Evolutionary conservation across 1,140 invertebrate genomes (phyloP), one percentile per base, ranked within the genome.

Genomic region (Lepidurus arcticus): DNA sequence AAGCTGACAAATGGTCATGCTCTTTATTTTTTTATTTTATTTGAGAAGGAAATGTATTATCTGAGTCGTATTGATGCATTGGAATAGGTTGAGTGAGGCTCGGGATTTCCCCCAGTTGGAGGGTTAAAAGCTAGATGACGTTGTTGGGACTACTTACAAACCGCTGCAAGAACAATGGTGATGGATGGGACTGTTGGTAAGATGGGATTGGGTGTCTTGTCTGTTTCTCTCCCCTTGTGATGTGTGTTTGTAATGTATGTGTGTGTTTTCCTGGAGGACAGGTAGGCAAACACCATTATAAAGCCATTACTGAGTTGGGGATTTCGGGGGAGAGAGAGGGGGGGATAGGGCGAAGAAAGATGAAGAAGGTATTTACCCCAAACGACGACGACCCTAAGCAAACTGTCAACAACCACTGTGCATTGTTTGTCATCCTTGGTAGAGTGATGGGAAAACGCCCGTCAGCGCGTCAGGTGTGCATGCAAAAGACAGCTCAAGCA

Each of bases 201-300:
- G 53, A 8, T 10, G 45, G 45, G 45, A 47, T 65, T 13, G 53
- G 53, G 53, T 65, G 53, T 16, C 53, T 65, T 16, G 53, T 65
- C 53, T 21, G 53, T 13, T 65, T 65, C 53, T 65, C 53, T 65
- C 21, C 53, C 53, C 13, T 21, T 7, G 53, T 16, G 8, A 65
- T 65, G 53, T 65, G 53, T 65, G 53, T 65, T 65, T 65, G 53
- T 65, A 65, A 65, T 65, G 53, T 65, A 65, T 65, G 53, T 65
- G 53, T 65, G 53, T 65, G 34, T 65, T 65, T 65, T 21, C 53
- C 21, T 13, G 53, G 53, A 65, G 53, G 21, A 65, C 53, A 65
- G 53, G 53, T 65, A 65, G 53, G 53, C 53, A 65, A 65, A 65
- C 53, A 65, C 53, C 53, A 65, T 65, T 65, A 65, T 65, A 65